These are phyloP conservation scores for Origma solitaria DNA, from an alignment of 2,113 vertebrate genomes.

Conservation along the genomic window DNA sequence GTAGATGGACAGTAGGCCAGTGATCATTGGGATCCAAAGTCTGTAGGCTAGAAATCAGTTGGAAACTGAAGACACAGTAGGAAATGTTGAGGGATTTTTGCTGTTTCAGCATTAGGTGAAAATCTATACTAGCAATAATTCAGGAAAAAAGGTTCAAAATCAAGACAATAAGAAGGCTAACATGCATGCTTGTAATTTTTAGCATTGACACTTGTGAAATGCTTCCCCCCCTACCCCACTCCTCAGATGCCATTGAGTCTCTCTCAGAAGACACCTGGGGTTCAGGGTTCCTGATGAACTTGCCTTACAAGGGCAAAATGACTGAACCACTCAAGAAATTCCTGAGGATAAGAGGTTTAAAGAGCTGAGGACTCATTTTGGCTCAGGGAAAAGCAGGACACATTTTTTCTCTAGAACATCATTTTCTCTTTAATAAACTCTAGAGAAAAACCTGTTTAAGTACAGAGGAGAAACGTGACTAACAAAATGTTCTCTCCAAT, in stretches of 20 bases:
- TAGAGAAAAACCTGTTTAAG: background rate
- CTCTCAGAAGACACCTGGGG: background rate
- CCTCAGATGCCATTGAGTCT: background rate
- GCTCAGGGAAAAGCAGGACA: background rate
- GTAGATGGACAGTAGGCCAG: background rate
- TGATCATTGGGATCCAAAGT: background rate
- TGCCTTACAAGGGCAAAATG: background rate
- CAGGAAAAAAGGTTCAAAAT: background rate
- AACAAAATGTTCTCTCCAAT: background rate
- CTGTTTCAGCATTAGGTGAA: background rate
- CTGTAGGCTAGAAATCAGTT: background rate
- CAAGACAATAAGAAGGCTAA: background rate
- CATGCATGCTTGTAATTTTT: background rate
- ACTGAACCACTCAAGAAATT: background rate
- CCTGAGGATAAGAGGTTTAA: background rate
- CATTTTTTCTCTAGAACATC: background rate
- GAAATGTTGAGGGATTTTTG: background rate
- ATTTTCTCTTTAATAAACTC: background rate
- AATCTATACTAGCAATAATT: background rate
- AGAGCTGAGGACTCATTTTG: background rate
- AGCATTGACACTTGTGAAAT: background rate
- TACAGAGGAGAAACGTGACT: background rate
- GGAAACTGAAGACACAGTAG: background rate
- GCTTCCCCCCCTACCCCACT: background rate
- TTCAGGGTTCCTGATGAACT: background rate